Base-by-base conservation (phyloP, 2,888 invertebrate species). In the Tuta absoluta region DNA sequence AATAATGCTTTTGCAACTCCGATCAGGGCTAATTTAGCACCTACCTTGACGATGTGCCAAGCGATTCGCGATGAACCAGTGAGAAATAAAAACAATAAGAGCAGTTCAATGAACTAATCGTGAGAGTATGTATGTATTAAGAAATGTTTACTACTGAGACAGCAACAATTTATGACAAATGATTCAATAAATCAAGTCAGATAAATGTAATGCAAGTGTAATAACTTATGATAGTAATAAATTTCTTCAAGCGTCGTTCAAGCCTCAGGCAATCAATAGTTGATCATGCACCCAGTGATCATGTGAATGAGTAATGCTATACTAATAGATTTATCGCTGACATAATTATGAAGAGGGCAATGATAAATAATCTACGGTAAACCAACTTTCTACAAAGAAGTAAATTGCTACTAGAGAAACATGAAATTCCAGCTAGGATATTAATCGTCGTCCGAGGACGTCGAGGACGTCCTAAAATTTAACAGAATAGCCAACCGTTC, bases 31-130 rank as follows among this genome's bases (percentile, higher is more conserved):
- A 79, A 74, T 76, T 75, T 72, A 62, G 71, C 68, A 69, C 65
- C 68, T 65, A 73, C 74, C 72, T 84, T 81, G 79, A 83, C 72
- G 69, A 75, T 74, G 76, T 78, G 79, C 81, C 81, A 83, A 82
- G 74, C 72, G 69, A 75, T 76, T 72, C 67, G 70, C 67, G 68
- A 67, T 65, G 63, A 65, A 56, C 63, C 65, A 65, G 67, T 71
- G 65, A 56, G 67, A 69, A 69, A 70, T 71, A 69, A 75, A 76
- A 72, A 78, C 72, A 74, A 75, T 74, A 76, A 70, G 68, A 71
- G 12, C 51, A 73, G 82, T 79, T 75, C 79, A 75, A 75, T 75
- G 81, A 80, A 80, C 81, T 69, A 71, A 49, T 73, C 73, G 45
- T 45, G 45, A 69, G 68, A 68, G 68, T 68, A 68, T 67, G 67